A percentile compares a stretch with the other conserved stretches of the same genome.
These are phyloP conservation scores for Mirounga angustirostris DNA, from an alignment of 2,113 vertebrate genomes.

Conservation along the genomic window DNA sequence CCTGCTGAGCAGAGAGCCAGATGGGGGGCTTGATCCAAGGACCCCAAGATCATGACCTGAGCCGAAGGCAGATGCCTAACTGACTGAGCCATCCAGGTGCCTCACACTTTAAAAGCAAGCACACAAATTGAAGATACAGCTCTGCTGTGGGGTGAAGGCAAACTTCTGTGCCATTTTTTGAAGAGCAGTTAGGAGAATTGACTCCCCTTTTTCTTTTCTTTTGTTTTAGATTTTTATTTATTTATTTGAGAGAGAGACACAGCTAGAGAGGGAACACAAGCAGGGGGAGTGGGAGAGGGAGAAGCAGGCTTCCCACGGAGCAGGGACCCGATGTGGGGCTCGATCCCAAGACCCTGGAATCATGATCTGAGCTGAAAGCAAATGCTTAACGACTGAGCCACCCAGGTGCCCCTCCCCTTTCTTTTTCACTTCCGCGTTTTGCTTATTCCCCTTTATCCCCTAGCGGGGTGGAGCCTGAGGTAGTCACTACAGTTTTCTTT, in stretches of 20 bases:
- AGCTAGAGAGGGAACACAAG: too few relatives aligned
- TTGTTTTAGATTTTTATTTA: too few relatives aligned
- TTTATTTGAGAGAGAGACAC: too few relatives aligned
- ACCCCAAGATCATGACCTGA: not conserved
- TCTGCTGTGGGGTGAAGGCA: not conserved
- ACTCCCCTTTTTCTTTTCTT: not conserved
- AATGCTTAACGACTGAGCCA: too few relatives aligned
- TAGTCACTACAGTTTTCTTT: not conserved
- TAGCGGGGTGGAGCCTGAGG: not conserved
- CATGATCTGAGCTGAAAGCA: too few relatives aligned
- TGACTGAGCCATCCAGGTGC: not conserved
- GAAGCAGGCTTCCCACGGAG: too few relatives aligned
- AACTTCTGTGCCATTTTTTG: not conserved
- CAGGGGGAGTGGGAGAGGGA: too few relatives aligned
- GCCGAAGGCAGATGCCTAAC: not conserved
- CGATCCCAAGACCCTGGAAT: too few relatives aligned
- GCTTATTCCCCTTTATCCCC: not conserved
- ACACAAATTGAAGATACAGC: not conserved
- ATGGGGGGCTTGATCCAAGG: not conserved
- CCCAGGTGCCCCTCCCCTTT: not conserved
- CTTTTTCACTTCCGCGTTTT: constrained; percentile 13
- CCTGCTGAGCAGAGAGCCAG: not conserved
- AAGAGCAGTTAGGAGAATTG: not conserved
- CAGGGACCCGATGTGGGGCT: too few relatives aligned
- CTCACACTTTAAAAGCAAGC: not conserved